These are phyloP conservation scores for Artemia franciscana DNA, from an alignment of 1,140 invertebrate species.

Conservation along the genomic window DNA sequence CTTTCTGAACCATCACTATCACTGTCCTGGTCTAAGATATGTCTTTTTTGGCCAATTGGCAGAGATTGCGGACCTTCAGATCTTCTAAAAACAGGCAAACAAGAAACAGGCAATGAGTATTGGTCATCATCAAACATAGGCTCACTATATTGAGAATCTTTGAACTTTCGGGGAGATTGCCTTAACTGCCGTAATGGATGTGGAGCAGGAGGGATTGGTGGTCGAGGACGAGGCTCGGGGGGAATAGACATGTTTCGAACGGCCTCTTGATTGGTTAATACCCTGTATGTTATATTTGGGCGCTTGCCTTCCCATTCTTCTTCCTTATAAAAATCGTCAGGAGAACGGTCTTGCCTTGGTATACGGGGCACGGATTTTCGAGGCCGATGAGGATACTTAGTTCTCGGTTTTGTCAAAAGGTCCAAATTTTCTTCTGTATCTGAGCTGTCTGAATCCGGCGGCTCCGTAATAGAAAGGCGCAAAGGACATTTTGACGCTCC, in stretches of 20 bases:
- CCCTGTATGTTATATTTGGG: neutral
- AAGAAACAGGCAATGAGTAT: neutral
- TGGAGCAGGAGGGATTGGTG: neutral
- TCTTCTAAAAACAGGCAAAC: neutral
- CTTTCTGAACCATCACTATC: neutral
- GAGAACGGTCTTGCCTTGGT: constrained; percentile 11
- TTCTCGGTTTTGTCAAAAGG: constrained; percentile 22
- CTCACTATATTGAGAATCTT: neutral
- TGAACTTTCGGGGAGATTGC: neutral
- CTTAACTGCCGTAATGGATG: neutral
- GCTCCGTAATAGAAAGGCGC: neutral
- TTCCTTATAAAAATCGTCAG: neutral
- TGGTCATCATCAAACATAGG: neutral
- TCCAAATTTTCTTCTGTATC: neutral
- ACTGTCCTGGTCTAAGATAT: neutral
- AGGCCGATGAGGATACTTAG: constrained; percentile 35
- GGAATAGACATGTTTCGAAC: neutral
- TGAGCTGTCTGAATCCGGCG: neutral
- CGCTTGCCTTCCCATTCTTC: neutral
- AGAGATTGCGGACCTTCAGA: neutral
- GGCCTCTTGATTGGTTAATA: neutral
- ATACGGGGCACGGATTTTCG: constrained; percentile 11
- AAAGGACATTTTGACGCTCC: neutral
- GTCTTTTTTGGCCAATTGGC: neutral
- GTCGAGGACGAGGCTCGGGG: neutral